Percentiles rank a stretch among this genome's conserved stretches.
phyloP scores from a whole-genome alignment of 2,797 vertebrate genomes.

The Sternotherus odoratus region DNA sequence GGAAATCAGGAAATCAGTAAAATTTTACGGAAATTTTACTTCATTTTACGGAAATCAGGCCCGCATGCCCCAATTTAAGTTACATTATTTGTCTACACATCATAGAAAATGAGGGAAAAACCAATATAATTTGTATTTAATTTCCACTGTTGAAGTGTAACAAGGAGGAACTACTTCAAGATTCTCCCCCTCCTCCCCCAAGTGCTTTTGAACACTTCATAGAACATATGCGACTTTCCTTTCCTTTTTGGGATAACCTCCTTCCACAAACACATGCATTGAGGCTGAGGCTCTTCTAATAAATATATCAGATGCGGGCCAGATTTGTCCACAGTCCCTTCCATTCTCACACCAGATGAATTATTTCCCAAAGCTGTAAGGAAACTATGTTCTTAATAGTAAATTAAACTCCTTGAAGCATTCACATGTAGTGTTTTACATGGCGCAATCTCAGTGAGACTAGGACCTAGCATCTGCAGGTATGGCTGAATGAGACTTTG shows the following conservation, averaged over 20 bases:
- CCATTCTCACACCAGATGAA: background rate
- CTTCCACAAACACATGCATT: background rate
- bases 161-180: background rate
- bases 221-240: background rate
- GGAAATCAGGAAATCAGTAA: no score
- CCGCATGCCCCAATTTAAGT: background rate
- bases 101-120: background rate
- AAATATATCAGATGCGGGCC: background rate
- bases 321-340: background rate
- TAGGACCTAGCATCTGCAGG: background rate
- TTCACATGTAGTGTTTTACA: background rate
- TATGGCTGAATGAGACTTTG: background rate
- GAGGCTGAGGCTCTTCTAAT: background rate
- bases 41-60: background rate
- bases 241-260: background rate
- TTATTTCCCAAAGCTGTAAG: background rate
- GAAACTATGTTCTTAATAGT: background rate
- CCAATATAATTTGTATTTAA: background rate
- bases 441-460: background rate
- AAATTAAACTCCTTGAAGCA: background rate
- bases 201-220: background rate
- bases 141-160: background rate
- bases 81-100: background rate
- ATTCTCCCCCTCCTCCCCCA: background rate
- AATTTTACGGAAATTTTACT: no score